Base-by-base conservation (phyloP, 2,797 vertebrate genomes). In the Cetoscarus ocellatus region DNA sequence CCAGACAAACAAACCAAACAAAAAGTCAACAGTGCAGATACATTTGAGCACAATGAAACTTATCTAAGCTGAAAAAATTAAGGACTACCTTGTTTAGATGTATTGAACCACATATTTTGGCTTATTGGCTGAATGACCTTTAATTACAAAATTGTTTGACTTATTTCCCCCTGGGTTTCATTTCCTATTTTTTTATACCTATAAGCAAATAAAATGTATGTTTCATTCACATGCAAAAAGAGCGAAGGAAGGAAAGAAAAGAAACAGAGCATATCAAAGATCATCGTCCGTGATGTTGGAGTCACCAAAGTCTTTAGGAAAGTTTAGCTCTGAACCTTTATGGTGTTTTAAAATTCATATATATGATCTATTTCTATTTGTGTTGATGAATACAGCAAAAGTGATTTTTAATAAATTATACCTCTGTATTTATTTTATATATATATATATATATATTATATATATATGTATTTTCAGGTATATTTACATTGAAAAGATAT, bases 401-500 rank as follows among this genome's bases (percentile, higher is more conserved):
- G 77, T 79, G 72, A 80, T 58, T 69, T 85, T 81, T 86, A 84
- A 83, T 79, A 84, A 86, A 88, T 85, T 87, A 89, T 86, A 90
- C 66, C 75, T 47, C 45, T 73, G 63, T 67, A 55, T 75, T 68
- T 79, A 69, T 70, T 77, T 68, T 71, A 65, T 77, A 73, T 77
- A 67, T 78, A 71, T 71, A 65, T 77, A 73, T 77, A 67, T 78
- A 71, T 80, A 4, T 11, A 11, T 11, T 43, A 43, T 43, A 43
- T 77, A 74, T 80, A 75, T 79, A 74, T 77, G 54, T 80, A 88
- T 86, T 82, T 75, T 89, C 84, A 88, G 86, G 86, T 79, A 60
- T 92, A 93, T 94, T 89, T 93, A 93, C 91, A 93, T 79, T 86
- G 82, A 84, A 91, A 90, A 87, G 79, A 84, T 70, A 81, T 81